A percentile compares a stretch with the other conserved stretches of the same genome.
Evolutionary conservation across 92 coral and sea anemone species (phyloP).

Genomic region (Plumapathes pennacea): DNA sequence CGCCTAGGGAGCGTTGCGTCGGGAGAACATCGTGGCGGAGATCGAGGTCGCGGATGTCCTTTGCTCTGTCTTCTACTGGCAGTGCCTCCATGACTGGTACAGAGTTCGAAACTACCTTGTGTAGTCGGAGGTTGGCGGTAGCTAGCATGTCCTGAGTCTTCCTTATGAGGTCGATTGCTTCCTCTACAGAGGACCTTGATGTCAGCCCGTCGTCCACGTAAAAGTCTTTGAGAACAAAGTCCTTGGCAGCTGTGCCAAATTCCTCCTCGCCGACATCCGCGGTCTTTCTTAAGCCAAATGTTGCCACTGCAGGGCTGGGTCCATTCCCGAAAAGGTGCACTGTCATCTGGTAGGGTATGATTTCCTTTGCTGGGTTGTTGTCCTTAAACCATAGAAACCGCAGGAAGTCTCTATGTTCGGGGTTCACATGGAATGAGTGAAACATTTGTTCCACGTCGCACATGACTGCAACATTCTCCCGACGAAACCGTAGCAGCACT

Average conservation of each 20-base stretch:
- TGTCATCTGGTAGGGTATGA: slow-evolving; percentile 12
- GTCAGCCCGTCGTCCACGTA: too few relatives aligned
- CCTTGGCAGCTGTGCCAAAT: too few relatives aligned
- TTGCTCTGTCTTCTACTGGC: slow-evolving; percentile 22
- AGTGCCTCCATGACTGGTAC: slow-evolving; percentile 18
- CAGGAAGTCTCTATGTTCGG: neutral
- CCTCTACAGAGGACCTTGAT: slow-evolving; percentile 12
- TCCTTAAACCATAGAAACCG: slow-evolving; percentile 3
- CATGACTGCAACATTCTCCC: too few relatives aligned
- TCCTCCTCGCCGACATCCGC: too few relatives aligned
- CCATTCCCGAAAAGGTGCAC: slow-evolving; percentile 24
- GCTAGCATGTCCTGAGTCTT: slow-evolving; percentile 18
- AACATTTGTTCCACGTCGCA: slow-evolving; percentile 24
- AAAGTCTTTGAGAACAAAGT: too few relatives aligned
- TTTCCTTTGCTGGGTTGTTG: neutral
- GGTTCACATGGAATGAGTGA: slow-evolving; percentile 1
- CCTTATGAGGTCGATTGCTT: slow-evolving; percentile 20
- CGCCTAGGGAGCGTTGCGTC: slow-evolving; percentile 41
- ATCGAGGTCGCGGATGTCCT: slow-evolving; percentile 29
- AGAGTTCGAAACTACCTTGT: slow-evolving; percentile 23
- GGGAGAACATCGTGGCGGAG: slow-evolving; percentile 32
- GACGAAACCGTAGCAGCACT: too few relatives aligned
- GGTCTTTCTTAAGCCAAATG: too few relatives aligned
- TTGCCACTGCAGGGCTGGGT: slow-evolving; percentile 17
- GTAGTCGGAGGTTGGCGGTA: slow-evolving; percentile 28